Base-by-base conservation (phyloP, 2,888 invertebrate genomes). In the Argynnis bischoffii region DNA sequence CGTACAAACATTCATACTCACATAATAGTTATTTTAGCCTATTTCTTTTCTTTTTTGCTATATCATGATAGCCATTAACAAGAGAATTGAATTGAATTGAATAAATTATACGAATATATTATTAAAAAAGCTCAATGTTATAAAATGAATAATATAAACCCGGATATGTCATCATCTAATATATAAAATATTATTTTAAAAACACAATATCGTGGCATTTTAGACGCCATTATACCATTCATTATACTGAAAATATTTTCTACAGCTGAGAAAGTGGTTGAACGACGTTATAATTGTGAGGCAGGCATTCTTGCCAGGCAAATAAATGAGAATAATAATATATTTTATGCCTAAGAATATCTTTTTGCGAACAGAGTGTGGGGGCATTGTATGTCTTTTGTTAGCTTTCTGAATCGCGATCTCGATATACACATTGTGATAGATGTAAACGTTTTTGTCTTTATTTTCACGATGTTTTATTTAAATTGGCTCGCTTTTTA, bases 201-300 rank as follows among this genome's bases (percentile, higher is more conserved):
- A 59, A 48, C 59, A 59, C 48, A 59, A 59, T 59, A 59, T 48
- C 48, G 59, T 26, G 47, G 26, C 26, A 48, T 59, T 59, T 59
- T 47, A 59, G 59, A 59, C 26, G 59, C 59, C 59, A 59, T 59
- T 59, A 59, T 16, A 18, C 50, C 51, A 51, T 51, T 51, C 61
- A 61, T 61, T 61, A 61, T 14, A 50, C 6, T 51, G 35, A n/a
- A 61, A 61, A 61, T 61, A 35, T 61, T 61, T 53, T 61, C 31
- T 53, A 15, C 35, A 53, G 41, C 50, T 53, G 51, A 50, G 14
- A 61, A 61, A 51, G 61, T 15, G 50, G 50, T 35, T 61, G 61
- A 61, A 61, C 35, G 51, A 61, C 51, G 51, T 15, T 53, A 50
- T 41, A 61, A 61, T 61, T 61, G 61, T 51, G 35, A n/a, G 50